These are phyloP conservation scores for Trachymyrmex septentrionalis DNA, from an alignment of 1,140 invertebrate genomes.

Conservation along the genomic window DNA sequence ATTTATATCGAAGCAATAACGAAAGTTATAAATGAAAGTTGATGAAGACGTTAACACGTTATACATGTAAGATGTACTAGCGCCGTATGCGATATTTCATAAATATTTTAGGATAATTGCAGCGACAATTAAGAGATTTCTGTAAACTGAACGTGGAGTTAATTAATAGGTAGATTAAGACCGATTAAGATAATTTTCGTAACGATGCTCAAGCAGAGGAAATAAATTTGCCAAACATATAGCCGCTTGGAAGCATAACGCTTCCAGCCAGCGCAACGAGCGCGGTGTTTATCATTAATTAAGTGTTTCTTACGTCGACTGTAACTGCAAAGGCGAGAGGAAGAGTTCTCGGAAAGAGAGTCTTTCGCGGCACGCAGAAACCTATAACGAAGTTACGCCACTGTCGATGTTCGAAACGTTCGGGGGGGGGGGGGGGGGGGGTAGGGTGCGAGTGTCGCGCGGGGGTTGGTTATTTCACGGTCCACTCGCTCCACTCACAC, in stretches of 20 bases:
- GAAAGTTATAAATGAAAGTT: background rate
- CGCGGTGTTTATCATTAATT: conserved; percentile 56
- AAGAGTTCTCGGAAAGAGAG: conserved; percentile 53
- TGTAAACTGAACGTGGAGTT: conserved; percentile 34
- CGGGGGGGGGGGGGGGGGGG: too few relatives aligned
- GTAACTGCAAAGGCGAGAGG: background rate
- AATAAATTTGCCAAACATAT: conserved; percentile 52
- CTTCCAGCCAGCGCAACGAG: conserved; percentile 36
- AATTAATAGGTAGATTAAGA: conserved; percentile 60
- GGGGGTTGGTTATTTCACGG: conserved; percentile 86
- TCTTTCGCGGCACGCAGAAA: conserved; percentile 12
- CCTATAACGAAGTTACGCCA: conserved; percentile 78
- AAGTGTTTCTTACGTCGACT: conserved; percentile 45
- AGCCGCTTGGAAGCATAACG: conserved; percentile 27
- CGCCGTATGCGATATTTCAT: background rate
- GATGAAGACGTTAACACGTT: background rate
- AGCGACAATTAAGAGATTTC: conserved; percentile 42
- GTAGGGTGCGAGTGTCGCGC: conserved; percentile 81
- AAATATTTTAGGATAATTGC: conserved; percentile 29
- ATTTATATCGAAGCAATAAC: background rate
- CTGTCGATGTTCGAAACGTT: conserved; percentile 76
- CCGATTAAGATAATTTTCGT: conserved; percentile 57
- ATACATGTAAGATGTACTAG: background rate
- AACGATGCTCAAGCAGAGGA: conserved; percentile 42
- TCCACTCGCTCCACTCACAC: conserved; percentile 85